These are phyloP conservation scores for Nemapogon koenigi DNA, from an alignment of 2,888 invertebrate species.

Conservation along the genomic window DNA sequence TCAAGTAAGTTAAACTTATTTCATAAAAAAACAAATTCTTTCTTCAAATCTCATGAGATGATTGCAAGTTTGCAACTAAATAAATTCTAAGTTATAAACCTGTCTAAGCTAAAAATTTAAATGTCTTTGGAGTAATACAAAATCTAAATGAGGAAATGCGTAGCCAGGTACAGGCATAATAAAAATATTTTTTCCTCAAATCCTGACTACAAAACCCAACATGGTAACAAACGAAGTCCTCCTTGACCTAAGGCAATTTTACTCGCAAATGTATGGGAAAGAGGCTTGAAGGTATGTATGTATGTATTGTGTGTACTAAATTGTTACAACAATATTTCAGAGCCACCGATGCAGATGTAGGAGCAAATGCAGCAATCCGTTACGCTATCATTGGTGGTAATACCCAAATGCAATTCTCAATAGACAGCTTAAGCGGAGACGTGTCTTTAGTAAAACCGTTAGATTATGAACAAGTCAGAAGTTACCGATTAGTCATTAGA, in stretches of 20 bases:
- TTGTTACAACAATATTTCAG: slow-evolving; percentile 35
- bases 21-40: background rate
- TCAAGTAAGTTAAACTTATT: slow-evolving; percentile 35
- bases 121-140: too few relatives aligned
- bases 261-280: too few relatives aligned
- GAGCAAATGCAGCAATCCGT: slow-evolving; percentile 90
- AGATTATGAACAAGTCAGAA: slow-evolving; percentile 87
- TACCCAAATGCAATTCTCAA: slow-evolving; percentile 90
- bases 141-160: too few relatives aligned
- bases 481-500: slow-evolving; percentile 87
- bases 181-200: too few relatives aligned
- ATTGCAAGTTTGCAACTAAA: too few relatives aligned
- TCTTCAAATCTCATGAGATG: background rate
- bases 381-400: slow-evolving; percentile 97
- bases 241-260: too few relatives aligned
- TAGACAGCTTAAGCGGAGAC: slow-evolving; percentile 92
- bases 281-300: too few relatives aligned
- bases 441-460: slow-evolving; percentile 85
- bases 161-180: too few relatives aligned
- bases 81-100: background rate
- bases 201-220: too few relatives aligned
- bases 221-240: too few relatives aligned
- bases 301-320: too few relatives aligned
- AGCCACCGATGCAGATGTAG: slow-evolving; percentile 92
- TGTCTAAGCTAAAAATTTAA: background rate